Percentiles rank a stretch among this genome's conserved stretches.
These are phyloP conservation scores for Ophioninae sp. DNA, from an alignment of 2,888 invertebrate genomes.

Conservation along the genomic window DNA sequence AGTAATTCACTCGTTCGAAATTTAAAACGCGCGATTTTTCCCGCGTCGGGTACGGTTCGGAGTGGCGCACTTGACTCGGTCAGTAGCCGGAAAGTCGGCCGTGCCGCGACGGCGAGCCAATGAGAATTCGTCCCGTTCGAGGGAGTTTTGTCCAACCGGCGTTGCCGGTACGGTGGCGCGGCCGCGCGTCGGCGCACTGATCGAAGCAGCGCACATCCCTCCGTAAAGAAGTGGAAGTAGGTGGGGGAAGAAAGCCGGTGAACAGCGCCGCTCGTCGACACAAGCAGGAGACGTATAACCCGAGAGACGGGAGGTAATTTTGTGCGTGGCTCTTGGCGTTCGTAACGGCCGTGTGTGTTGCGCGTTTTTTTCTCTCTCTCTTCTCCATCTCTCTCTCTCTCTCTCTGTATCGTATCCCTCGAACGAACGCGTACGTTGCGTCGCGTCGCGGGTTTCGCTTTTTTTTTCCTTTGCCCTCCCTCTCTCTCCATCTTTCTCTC, in stretches of 20 bases:
- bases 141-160: conserved; percentile 33
- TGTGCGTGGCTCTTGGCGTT: conserved; percentile 43
- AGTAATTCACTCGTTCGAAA: not conserved
- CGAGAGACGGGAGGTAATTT: conserved; percentile 37
- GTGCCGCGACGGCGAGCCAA: conserved; percentile 39
- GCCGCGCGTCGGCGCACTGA: conserved; percentile 61
- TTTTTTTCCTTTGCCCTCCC: conserved; percentile 12
- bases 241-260: conserved; percentile 31
- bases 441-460: conserved; percentile 26
- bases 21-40: conserved; percentile 14
- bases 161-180: conserved; percentile 58
- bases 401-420: conserved; percentile 20
- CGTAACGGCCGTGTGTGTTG: conserved; percentile 58
- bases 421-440: conserved; percentile 23
- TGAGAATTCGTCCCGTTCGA: conserved; percentile 36
- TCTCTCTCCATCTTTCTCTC: not conserved
- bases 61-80: conserved; percentile 43
- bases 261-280: conserved; percentile 70
- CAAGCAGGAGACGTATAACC: conserved; percentile 56
- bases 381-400: conserved; percentile 21
- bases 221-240: not conserved
- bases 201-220: conserved; percentile 31
- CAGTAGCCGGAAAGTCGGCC: conserved; percentile 51
- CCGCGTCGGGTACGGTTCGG: conserved; percentile 2
- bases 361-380: conserved; percentile 66